Evolutionary conservation across 2,113 vertebrate species (phyloP).

Genomic region (Spermophilus dauricus): DNA sequence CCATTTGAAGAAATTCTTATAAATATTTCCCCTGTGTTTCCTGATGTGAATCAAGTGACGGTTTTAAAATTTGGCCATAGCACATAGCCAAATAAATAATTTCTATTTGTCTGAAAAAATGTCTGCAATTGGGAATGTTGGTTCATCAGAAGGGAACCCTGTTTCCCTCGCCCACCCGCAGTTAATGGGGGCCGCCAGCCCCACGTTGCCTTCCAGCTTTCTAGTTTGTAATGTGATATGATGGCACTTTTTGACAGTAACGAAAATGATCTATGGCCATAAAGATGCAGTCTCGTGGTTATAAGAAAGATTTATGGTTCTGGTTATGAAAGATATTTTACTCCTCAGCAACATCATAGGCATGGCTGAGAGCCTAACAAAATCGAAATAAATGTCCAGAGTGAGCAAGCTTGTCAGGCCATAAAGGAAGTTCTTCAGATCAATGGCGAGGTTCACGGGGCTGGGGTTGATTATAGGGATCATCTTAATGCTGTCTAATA

Average conservation of each 20-base stretch:
- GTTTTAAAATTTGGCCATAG: background rate
- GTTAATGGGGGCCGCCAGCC: slow-evolving; percentile 67
- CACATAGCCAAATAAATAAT: slow-evolving; percentile 18
- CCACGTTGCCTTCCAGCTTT: slow-evolving; percentile 61
- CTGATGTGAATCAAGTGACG: background rate
- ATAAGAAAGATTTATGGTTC: slow-evolving; percentile 84
- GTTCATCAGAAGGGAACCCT: slow-evolving; percentile 68
- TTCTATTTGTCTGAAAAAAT: slow-evolving; percentile 60
- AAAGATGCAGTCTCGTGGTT: slow-evolving; percentile 74
- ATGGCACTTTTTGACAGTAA: slow-evolving; percentile 82
- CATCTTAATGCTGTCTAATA: background rate
- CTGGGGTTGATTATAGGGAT: slow-evolving; percentile 65
- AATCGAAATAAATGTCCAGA: slow-evolving; percentile 87
- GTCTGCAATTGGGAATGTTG: slow-evolving; percentile 58
- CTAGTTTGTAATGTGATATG: slow-evolving; percentile 82
- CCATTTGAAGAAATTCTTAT: background rate
- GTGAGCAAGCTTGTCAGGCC: slow-evolving; percentile 85
- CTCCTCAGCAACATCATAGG: slow-evolving; percentile 85
- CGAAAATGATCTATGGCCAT: slow-evolving; percentile 80
- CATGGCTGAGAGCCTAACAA: slow-evolving; percentile 86
- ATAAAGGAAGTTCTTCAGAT: slow-evolving; percentile 86
- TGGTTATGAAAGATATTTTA: slow-evolving; percentile 84
- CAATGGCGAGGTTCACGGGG: slow-evolving; percentile 79
- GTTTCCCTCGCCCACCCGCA: slow-evolving; percentile 61
- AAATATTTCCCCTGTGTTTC: slow-evolving; percentile 32